phyloP scores from a whole-genome alignment of 2,113 vertebrate genomes.

The Agelaius tricolor region DNA sequence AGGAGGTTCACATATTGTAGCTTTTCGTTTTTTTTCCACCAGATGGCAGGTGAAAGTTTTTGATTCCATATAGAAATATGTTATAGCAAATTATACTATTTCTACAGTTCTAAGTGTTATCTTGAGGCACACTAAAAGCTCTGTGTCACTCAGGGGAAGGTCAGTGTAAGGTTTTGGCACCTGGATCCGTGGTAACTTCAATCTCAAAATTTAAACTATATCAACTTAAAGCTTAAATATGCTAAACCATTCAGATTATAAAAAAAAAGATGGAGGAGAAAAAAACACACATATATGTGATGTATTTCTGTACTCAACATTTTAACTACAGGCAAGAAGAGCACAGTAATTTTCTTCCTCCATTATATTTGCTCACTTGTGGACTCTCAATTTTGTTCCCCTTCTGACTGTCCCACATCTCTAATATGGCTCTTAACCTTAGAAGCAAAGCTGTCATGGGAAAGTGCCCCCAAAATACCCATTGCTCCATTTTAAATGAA shows the following conservation, averaged over 20 bases:
- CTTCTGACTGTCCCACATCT: background rate
- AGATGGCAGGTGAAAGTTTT: constrained; percentile 61
- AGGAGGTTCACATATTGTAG: background rate
- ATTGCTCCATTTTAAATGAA: accelerated
- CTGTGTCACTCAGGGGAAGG: background rate
- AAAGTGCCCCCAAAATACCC: background rate
- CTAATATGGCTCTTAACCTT: background rate
- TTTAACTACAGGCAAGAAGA: background rate
- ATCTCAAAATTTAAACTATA: background rate
- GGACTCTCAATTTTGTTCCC: background rate
- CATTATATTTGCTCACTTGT: background rate
- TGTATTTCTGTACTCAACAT: background rate
- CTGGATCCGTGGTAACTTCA: background rate
- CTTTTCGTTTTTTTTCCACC: constrained; percentile 29
- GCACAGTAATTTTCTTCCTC: background rate
- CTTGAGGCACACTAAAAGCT: background rate
- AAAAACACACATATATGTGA: background rate
- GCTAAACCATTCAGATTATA: background rate
- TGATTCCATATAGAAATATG: background rate
- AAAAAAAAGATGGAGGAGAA: background rate
- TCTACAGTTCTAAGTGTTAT: background rate
- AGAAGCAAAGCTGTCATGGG: background rate
- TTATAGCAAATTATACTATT: background rate
- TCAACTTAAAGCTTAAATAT: background rate
- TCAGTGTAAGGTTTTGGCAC: background rate